Evolutionary conservation across 2,888 invertebrate genomes (phyloP).

Genomic region (Drosophila testacea): DNA sequence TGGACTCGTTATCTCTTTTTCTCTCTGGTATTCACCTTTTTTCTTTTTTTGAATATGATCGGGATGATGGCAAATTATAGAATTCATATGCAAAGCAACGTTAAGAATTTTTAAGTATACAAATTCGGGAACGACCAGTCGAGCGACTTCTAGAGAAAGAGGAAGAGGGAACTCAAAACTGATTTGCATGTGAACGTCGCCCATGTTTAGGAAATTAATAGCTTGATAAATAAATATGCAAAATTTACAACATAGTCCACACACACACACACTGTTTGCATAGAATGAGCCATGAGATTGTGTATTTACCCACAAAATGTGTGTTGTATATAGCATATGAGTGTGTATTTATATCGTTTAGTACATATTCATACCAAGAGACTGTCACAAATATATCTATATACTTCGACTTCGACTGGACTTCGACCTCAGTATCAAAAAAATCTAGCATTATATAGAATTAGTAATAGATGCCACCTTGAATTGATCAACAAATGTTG

Average conservation of each 20-base stretch:
- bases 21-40: neutral
- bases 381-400: neutral
- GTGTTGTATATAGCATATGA: neutral
- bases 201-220: slow-evolving; percentile 56
- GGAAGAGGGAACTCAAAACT: slow-evolving; percentile 21
- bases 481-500: slow-evolving; percentile 3
- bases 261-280: slow-evolving; percentile 30
- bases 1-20: slow-evolving; percentile 11
- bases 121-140: slow-evolving; percentile 26
- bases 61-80: slow-evolving; percentile 34
- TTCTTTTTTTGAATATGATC: slow-evolving; percentile 10
- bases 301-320: slow-evolving; percentile 24
- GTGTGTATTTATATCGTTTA: neutral
- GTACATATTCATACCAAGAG: neutral
- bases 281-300: slow-evolving; percentile 43
- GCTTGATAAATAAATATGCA: slow-evolving; percentile 66
- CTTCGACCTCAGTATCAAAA: slow-evolving; percentile 2
- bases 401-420: neutral
- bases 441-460: neutral
- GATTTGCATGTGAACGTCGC: slow-evolving; percentile 69
- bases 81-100: slow-evolving; percentile 54
- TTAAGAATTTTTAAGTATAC: slow-evolving; percentile 22
- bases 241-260: slow-evolving; percentile 58
- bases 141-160: neutral
- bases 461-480: neutral